A percentile compares a stretch with the other conserved stretches of the same genome.
Conservation (phyloP, 2,888 invertebrate genomes). For the Pachliopta kotzebuea region DNA sequence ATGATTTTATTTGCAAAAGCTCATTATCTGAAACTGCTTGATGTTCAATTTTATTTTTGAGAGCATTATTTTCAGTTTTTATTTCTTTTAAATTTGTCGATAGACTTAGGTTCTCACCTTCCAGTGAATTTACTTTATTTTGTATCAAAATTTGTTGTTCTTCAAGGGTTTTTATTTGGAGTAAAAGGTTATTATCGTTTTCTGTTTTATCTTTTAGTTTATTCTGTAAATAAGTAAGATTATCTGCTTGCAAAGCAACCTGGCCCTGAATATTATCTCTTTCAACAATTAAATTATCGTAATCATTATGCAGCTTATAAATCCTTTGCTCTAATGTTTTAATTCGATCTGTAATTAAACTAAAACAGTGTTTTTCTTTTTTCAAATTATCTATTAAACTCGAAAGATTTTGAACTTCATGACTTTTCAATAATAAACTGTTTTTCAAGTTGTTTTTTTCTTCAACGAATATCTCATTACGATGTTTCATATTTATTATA, state of each 20-base stretch:
- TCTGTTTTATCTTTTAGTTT: constrained; percentile 48
- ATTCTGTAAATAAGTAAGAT: constrained; percentile 46
- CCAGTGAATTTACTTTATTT: constrained; percentile 42
- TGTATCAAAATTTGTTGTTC: constrained; percentile 37
- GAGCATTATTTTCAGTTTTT: constrained; percentile 50
- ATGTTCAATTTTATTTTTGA: constrained; percentile 47
- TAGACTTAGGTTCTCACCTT: constrained; percentile 47
- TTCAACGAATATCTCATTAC: constrained; percentile 38
- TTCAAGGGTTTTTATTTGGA: constrained; percentile 44
- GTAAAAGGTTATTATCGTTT: constrained; percentile 47
- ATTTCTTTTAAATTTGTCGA: constrained; percentile 42
- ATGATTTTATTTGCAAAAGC: constrained; percentile 45
- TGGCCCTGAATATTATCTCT: constrained; percentile 44
- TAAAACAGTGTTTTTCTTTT: constrained; percentile 38
- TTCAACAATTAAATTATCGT: constrained; percentile 41
- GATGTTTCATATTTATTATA: constrained; percentile 39
- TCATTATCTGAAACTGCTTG: constrained; percentile 49
- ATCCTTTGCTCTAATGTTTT: constrained; percentile 42
- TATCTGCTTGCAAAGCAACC: constrained; percentile 44
- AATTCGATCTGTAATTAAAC: constrained; percentile 37
- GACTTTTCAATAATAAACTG: constrained; percentile 42
- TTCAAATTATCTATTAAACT: constrained; percentile 31
- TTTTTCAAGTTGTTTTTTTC: constrained; percentile 47
- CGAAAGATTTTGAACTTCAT: constrained; percentile 38
- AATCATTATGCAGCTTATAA: constrained; percentile 37